These are phyloP conservation scores for Meles meles DNA, from an alignment of 2,113 vertebrate genomes.

Conservation along the genomic window DNA sequence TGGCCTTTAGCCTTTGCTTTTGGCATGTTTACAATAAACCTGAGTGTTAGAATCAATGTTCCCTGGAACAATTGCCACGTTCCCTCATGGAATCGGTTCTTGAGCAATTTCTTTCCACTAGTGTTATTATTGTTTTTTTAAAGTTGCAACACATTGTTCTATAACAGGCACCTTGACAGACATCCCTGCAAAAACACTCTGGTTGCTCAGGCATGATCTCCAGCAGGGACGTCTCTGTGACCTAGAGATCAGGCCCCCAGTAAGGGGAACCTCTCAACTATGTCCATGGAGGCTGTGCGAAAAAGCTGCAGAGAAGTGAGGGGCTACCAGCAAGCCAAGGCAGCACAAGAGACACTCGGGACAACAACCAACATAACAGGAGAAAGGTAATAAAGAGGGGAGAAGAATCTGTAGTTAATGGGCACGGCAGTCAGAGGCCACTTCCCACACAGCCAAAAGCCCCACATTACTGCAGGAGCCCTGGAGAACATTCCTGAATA, in stretches of 20 bases:
- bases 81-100: neutral
- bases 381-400: neutral
- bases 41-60: neutral
- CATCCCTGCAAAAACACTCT: neutral
- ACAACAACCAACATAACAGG: neutral
- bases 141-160: neutral
- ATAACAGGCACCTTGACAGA: neutral
- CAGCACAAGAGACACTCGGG: neutral
- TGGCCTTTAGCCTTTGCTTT: neutral
- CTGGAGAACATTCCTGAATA: neutral
- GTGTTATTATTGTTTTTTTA: neutral
- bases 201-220: neutral
- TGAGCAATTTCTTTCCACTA: neutral
- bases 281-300: neutral
- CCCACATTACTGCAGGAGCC: accelerated
- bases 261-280: neutral
- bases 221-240: neutral
- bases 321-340: neutral
- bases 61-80: neutral
- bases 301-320: neutral
- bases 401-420: neutral
- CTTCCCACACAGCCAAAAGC: neutral
- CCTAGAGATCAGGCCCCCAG: neutral
- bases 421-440: neutral
- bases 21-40: neutral